phyloP scores from a whole-genome alignment of 1,140 invertebrate species.

The Macrobrachium rosenbergii region DNA sequence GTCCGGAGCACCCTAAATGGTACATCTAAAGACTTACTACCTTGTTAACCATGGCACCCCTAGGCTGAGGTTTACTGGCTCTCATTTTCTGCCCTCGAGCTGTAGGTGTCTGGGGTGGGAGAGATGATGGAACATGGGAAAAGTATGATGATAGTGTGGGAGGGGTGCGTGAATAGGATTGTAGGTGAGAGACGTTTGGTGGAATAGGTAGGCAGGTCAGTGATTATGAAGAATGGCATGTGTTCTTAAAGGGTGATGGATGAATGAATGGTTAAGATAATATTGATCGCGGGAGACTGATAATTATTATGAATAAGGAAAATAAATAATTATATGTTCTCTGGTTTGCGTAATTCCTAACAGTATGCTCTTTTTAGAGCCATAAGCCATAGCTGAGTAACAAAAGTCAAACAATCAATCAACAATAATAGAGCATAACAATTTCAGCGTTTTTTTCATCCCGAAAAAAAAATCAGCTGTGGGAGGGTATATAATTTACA shows the following conservation, averaged over 20 bases:
- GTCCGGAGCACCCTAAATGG: neutral
- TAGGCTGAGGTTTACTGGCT: no score
- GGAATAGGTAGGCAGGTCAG: neutral
- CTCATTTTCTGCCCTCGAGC: neutral
- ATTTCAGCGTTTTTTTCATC: no score
- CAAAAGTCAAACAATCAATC: no score
- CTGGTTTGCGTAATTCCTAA: no score
- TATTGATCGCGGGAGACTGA: neutral
- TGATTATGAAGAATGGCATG: neutral
- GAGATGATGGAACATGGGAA: neutral
- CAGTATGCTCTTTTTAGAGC: no score
- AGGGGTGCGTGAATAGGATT: neutral
- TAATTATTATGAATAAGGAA: no score
- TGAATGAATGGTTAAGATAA: neutral
- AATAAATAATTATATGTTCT: no score
- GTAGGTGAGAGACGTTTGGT: slow-evolving; percentile 1
- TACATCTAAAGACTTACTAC: slow-evolving; percentile 21
- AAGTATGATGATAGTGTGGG: slow-evolving; percentile 1
- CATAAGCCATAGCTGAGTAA: no score
- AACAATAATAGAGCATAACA: no score
- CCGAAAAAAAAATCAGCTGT: no score
- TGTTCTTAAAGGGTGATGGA: neutral
- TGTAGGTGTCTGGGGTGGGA: neutral
- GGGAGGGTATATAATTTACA: no score
- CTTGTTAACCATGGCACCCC: neutral